Percentiles rank a stretch among this genome's conserved stretches.
Conservation (phyloP, 2,113 vertebrate species). For the Scomber colias region DNA sequence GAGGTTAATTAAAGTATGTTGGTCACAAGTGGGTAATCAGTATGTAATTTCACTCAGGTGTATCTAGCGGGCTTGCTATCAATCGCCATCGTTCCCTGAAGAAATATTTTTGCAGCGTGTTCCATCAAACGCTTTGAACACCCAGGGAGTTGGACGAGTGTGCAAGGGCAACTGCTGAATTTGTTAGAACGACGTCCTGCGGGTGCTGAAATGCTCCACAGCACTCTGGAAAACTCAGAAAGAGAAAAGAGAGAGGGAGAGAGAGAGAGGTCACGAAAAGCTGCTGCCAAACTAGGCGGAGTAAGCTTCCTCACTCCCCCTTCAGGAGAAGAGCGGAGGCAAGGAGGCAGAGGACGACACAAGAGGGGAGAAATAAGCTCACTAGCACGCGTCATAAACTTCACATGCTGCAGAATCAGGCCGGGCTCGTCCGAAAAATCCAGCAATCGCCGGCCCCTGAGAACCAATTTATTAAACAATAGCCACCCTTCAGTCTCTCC, state of each 20-base stretch:
- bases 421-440: slow-evolving; percentile 10
- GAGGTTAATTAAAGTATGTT: slow-evolving; percentile 34
- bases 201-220: slow-evolving; percentile 29
- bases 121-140: slow-evolving; percentile 27
- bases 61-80: slow-evolving; percentile 26
- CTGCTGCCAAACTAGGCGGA: slow-evolving; percentile 42
- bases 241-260: slow-evolving; percentile 19
- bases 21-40: slow-evolving; percentile 43
- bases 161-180: slow-evolving; percentile 49
- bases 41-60: slow-evolving; percentile 33
- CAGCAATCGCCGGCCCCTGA: neutral
- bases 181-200: slow-evolving; percentile 33
- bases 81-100: slow-evolving; percentile 24
- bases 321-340: slow-evolving; percentile 5
- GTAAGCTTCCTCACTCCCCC: slow-evolving; percentile 22
- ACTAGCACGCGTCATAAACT: slow-evolving; percentile 14
- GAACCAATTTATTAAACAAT: slow-evolving; percentile 56
- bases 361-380: slow-evolving; percentile 6
- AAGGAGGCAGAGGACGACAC: slow-evolving; percentile 1
- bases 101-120: slow-evolving; percentile 16
- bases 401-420: slow-evolving; percentile 1
- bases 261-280: slow-evolving; percentile 46
- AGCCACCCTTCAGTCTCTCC: slow-evolving; percentile 33
- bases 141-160: slow-evolving; percentile 18
- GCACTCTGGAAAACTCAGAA: slow-evolving; percentile 38